Conservation (phyloP, 2,797 vertebrate species). For the Oreochromis grahami region DNA sequence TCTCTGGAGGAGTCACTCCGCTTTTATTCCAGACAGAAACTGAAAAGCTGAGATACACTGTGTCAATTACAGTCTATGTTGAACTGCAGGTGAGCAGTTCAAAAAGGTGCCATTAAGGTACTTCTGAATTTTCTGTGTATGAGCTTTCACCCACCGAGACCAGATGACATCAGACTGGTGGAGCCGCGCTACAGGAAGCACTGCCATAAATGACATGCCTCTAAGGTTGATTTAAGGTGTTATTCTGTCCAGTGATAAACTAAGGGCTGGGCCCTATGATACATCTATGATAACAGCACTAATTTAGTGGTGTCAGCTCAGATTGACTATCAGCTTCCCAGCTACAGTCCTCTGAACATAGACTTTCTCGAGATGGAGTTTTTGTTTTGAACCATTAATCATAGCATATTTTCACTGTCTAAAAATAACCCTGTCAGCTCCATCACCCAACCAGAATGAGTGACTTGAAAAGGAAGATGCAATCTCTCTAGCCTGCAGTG, state of each 20-base stretch:
- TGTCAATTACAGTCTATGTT: constrained; percentile 40
- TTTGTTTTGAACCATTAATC: constrained; percentile 67
- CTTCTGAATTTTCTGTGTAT: constrained; percentile 45
- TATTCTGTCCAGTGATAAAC: constrained; percentile 65
- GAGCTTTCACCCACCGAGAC: constrained; percentile 41
- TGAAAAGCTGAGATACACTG: constrained; percentile 57
- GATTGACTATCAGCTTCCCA: constrained; percentile 42
- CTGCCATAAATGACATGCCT: constrained; percentile 49
- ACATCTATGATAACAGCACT: constrained; percentile 62
- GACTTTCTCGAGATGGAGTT: constrained; percentile 11
- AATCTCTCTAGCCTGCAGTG: constrained; percentile 19
- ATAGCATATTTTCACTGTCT: constrained; percentile 54
- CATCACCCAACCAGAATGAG: constrained; percentile 41
- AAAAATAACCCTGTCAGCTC: constrained; percentile 56
- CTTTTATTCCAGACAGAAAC: constrained; percentile 42
- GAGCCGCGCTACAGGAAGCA: constrained; percentile 17
- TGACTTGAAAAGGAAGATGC: constrained; percentile 31
- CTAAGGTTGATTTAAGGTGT: constrained; percentile 71
- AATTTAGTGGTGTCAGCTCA: constrained; percentile 51
- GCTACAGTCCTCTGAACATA: constrained; percentile 27
- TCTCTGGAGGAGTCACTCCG: constrained; percentile 14
- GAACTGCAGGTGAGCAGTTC: constrained; percentile 30
- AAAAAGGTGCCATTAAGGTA: constrained; percentile 57
- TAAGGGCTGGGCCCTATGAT: constrained; percentile 40
- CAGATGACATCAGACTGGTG: constrained; percentile 51